Percentiles rank a stretch among this genome's conserved stretches.
These are phyloP conservation scores for Oxyteleia sp. DNA, from an alignment of 2,888 invertebrate species.

Conservation along the genomic window DNA sequence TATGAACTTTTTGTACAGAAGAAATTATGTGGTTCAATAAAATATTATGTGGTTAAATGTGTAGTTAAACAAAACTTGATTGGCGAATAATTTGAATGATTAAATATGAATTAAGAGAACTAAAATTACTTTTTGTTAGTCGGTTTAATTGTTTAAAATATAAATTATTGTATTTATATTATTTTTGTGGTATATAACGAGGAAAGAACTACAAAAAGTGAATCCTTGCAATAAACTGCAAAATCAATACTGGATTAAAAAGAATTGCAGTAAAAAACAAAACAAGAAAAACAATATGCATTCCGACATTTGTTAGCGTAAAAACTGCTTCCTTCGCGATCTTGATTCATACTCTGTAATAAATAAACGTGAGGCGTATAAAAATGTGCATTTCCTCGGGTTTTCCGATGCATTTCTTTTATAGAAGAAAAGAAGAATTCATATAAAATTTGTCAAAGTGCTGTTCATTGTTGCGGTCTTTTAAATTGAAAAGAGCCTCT, in stretches of 20 bases:
- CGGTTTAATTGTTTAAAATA: no score
- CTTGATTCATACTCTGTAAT: constrained; percentile 22
- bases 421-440: constrained; percentile 7
- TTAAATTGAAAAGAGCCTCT: no score
- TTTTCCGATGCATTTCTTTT: constrained; percentile 3
- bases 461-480: neutral
- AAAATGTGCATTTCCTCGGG: constrained; percentile 9
- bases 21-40: no score
- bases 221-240: constrained; percentile 3
- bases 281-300: neutral
- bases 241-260: constrained; percentile 17
- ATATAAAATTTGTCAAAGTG: constrained; percentile 1
- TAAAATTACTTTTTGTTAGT: no score
- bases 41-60: no score
- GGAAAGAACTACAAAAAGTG: neutral
- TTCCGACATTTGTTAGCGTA: constrained; percentile 15
- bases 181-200: neutral
- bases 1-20: no score
- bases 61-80: no score
- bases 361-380: constrained; percentile 16
- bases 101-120: no score
- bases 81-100: no score
- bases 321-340: constrained; percentile 21
- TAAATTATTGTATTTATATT: no score
- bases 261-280: neutral